phyloP scores from a whole-genome alignment of 2,888 invertebrate species.

The Aleiodes testaceus region DNA sequence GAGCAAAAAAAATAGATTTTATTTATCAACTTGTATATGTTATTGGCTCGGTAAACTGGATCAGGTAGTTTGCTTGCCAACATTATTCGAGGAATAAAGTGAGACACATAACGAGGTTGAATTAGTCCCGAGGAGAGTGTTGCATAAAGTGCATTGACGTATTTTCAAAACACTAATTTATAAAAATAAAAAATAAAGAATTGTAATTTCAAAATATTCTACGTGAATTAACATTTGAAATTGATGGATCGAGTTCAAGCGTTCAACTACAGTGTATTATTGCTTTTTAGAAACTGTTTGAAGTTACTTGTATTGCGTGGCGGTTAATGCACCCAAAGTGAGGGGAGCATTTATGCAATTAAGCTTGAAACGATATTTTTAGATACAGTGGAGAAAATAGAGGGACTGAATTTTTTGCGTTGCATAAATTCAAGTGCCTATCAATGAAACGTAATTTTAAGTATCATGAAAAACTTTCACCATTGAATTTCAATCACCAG shows the following conservation, averaged over 20 bases:
- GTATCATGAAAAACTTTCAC: too few species aligned
- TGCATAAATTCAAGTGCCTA: slow-evolving; percentile 5
- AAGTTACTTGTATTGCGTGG: slow-evolving; percentile 19
- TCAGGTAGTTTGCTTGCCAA: slow-evolving; percentile 36
- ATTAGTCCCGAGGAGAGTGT: not conserved
- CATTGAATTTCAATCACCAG: too few species aligned
- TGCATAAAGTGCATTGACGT: slow-evolving; percentile 30
- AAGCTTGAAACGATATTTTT: slow-evolving; percentile 19
- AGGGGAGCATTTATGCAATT: slow-evolving; percentile 14
- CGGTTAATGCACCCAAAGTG: slow-evolving; percentile 21
- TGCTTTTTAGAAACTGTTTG: not conserved
- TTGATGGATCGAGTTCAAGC: slow-evolving; percentile 31
- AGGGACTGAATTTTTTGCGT: not conserved
- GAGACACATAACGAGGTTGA: slow-evolving; percentile 11
- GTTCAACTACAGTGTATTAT: not conserved
- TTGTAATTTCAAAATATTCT: slow-evolving; percentile 12
- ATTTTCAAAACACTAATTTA: slow-evolving; percentile 22
- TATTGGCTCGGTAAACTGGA: slow-evolving; percentile 40
- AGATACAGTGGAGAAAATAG: not conserved
- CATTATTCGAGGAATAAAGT: slow-evolving; percentile 40
- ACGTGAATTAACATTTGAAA: not conserved
- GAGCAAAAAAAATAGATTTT: not conserved
- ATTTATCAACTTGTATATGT: slow-evolving; percentile 33
- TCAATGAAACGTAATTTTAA: not conserved
- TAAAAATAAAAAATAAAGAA: not conserved